These are phyloP conservation scores for Centroberyx gerrardi DNA, from an alignment of 2,797 vertebrate genomes.

Conservation along the genomic window DNA sequence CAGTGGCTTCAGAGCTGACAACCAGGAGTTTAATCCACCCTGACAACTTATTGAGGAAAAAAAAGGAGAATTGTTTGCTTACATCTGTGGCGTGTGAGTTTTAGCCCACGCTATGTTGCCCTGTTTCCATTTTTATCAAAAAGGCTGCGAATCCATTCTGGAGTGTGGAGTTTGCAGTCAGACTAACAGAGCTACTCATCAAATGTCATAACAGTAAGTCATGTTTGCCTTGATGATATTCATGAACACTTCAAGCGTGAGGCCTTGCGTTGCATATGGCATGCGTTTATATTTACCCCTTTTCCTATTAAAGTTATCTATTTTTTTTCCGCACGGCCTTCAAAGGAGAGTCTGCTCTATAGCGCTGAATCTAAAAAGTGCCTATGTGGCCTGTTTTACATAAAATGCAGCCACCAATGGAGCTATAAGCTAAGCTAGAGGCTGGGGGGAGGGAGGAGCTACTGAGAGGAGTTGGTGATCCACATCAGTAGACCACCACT, in stretches of 20 bases:
- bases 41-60: slow-evolving; percentile 2
- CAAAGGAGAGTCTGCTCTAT: slow-evolving; percentile 41
- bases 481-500: slow-evolving; percentile 41
- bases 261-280: background rate
- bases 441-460: slow-evolving; percentile 42
- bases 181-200: slow-evolving; percentile 1
- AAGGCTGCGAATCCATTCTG: slow-evolving; percentile 6
- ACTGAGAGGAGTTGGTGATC: slow-evolving; percentile 30
- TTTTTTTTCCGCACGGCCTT: background rate
- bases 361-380: slow-evolving; percentile 37
- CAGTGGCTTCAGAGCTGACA: slow-evolving; percentile 32
- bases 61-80: slow-evolving; percentile 36
- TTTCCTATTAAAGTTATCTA: background rate
- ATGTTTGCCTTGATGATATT: slow-evolving; percentile 10
- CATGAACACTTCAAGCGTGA: slow-evolving; percentile 24
- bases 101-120: slow-evolving; percentile 10
- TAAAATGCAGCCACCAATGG: slow-evolving; percentile 55
- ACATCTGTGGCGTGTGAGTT: slow-evolving; percentile 23
- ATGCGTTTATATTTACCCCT: background rate
- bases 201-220: slow-evolving; percentile 4
- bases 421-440: slow-evolving; percentile 22
- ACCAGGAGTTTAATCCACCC: slow-evolving; percentile 42
- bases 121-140: slow-evolving; percentile 17
- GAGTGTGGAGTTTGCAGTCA: slow-evolving; percentile 5
- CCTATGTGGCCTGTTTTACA: slow-evolving; percentile 41